Evolutionary conservation across 2,888 invertebrate genomes (phyloP).

Genomic region (Julus scandinavius): DNA sequence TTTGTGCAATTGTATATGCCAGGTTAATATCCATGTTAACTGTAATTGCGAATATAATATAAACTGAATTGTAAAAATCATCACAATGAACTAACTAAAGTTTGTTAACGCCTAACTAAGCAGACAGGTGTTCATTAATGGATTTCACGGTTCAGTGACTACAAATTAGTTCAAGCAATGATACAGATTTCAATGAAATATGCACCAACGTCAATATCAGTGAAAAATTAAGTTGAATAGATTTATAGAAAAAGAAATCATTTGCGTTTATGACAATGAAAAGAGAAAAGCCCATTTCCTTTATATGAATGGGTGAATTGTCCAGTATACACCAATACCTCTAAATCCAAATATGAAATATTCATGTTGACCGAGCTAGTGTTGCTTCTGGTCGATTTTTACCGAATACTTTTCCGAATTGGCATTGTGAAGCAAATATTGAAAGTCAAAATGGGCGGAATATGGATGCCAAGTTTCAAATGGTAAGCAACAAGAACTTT

Average conservation of each 20-base stretch:
- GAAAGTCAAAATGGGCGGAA: neutral
- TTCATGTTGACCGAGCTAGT: neutral
- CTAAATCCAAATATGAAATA: slow-evolving; percentile 20
- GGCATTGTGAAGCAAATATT: neutral
- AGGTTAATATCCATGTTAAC: too few species aligned
- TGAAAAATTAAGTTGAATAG: neutral
- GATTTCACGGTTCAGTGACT: too few species aligned
- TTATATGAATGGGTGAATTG: neutral
- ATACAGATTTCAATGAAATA: too few species aligned
- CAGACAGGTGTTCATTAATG: too few species aligned
- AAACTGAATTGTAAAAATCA: too few species aligned
- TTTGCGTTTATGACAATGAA: neutral
- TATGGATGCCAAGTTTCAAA: neutral
- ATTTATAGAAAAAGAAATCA: neutral
- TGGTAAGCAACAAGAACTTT: neutral
- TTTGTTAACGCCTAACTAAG: too few species aligned
- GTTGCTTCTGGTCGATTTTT: neutral
- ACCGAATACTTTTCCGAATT: neutral
- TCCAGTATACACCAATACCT: neutral
- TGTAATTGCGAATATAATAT: too few species aligned
- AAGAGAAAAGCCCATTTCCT: neutral
- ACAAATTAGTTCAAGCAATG: too few species aligned
- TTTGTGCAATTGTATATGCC: too few species aligned
- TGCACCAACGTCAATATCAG: too few species aligned
- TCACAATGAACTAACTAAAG: too few species aligned